These are phyloP conservation scores for Batillaria attramentaria DNA, from an alignment of 1,140 invertebrate species.

Conservation along the genomic window DNA sequence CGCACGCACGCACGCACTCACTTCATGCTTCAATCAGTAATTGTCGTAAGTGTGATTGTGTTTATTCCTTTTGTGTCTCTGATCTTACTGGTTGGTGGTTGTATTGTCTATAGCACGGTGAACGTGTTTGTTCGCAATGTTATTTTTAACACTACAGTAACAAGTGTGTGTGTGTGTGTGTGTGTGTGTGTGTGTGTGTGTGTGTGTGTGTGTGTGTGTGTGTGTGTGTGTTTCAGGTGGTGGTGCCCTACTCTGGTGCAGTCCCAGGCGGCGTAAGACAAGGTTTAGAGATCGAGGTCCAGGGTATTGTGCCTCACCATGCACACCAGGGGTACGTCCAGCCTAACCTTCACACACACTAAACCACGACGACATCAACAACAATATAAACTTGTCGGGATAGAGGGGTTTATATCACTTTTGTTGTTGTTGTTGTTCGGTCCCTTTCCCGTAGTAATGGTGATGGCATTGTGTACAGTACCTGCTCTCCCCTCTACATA, in stretches of 20 bases:
- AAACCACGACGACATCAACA: not conserved
- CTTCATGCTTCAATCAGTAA: too few relatives aligned
- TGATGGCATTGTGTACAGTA: not conserved
- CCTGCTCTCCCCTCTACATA: not conserved
- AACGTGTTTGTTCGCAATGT: too few relatives aligned
- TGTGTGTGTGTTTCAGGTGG: slow-evolving; percentile 11
- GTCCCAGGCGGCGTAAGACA: slow-evolving; percentile 2
- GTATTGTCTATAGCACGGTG: too few relatives aligned
- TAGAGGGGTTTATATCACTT: not conserved
- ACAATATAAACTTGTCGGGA: not conserved
- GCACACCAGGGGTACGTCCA: not conserved
- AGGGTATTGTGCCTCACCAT: slow-evolving; percentile 16
- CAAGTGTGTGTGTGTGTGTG: not conserved
- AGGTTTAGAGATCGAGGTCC: slow-evolving; percentile 19
- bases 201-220: slow-evolving; percentile 3
- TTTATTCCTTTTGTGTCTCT: too few relatives aligned
- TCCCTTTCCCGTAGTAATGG: not conserved
- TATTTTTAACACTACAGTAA: not conserved
- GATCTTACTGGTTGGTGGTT: too few relatives aligned
- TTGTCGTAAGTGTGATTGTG: too few relatives aligned
- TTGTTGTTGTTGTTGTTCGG: not conserved
- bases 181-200: not conserved
- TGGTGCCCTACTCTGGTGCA: not conserved
- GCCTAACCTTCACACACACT: not conserved
- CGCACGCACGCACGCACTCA: too few relatives aligned